Base-by-base conservation (phyloP, 2,888 invertebrate species). In the Lamellibrachia satsuma region DNA sequence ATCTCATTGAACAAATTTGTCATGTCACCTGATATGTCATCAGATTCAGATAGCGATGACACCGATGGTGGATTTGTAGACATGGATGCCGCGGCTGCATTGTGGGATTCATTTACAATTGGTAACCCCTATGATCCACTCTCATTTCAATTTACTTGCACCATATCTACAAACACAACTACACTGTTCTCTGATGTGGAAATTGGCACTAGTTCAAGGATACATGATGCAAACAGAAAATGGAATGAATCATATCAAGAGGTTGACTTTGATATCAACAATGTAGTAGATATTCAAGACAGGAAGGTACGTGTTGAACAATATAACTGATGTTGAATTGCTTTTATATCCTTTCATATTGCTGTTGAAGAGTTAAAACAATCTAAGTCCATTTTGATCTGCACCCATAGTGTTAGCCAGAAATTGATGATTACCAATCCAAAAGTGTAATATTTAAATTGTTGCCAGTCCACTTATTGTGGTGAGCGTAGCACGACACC, bases 41-140 rank as follows among this genome's bases (percentile, higher is more conserved):
- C 75, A 75, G 75, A 75, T 75, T 75, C 75, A 75, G 75, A 75
- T 75, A 75, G 22, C n/a, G 75, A 75, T 75, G 75, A 75, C 75
- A 15, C 2, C 6, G 75, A 75, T n/a, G 75, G 75, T 75, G 75
- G 75, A 4, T 75, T 75, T 75, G 75, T 75, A 22, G 75, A 75
- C 75, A 75, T 75, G 75, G 75, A 75, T 75, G 75, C 15, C 22
- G 75, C 75, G 15, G 75, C 15, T 75, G 75, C 75, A 75, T 75
- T 75, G 75, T 75, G 75, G 75, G 75, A 75, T 15, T 75, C 75
- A 22, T 75, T 75, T 75, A 75, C 75, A 15, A 75, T 22, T 75
- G 75, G 75, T 75, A 15, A 22, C n/a, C 75, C 15, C 6, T n/a
- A 22, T 22, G 75, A 75, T n/a, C 22, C 75, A 22, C 15, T 75